phyloP scores from a whole-genome alignment of 2,888 invertebrate species.

The Cactoblastis cactorum region DNA sequence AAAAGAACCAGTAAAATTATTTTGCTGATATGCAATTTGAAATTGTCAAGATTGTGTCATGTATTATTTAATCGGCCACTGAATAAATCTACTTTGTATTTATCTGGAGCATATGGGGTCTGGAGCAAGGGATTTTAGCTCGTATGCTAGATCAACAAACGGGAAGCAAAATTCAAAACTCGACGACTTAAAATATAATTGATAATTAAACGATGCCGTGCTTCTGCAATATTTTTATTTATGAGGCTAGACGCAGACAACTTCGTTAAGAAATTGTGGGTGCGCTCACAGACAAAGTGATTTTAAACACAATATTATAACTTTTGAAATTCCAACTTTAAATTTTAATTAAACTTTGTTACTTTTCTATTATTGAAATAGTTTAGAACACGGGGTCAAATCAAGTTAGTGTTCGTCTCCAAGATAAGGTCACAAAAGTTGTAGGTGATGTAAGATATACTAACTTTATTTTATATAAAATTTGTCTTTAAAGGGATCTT shows the following conservation, averaged over 20 bases:
- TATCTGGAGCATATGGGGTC: too few species aligned
- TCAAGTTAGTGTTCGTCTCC: neutral
- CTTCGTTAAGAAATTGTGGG: constrained; percentile 12
- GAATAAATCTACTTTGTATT: too few species aligned
- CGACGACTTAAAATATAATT: too few species aligned
- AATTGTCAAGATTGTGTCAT: too few species aligned
- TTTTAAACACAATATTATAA: constrained; percentile 2
- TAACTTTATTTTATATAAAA: neutral
- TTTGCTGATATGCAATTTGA: too few species aligned
- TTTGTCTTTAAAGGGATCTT: neutral
- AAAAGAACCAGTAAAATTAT: too few species aligned
- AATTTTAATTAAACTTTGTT: neutral
- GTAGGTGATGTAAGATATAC: too few species aligned
- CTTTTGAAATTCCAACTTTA: neutral
- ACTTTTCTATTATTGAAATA: neutral
- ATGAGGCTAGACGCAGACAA: neutral
- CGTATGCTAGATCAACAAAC: too few species aligned
- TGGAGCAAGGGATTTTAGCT: too few species aligned
- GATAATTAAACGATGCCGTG: neutral
- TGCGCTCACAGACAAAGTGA: neutral
- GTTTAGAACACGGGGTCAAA: neutral
- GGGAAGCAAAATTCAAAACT: too few species aligned
- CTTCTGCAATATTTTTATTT: neutral
- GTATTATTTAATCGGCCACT: too few species aligned
- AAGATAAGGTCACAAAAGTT: neutral